Conservation (phyloP, 1,140 invertebrate species). For the Notospermus geniculatus region DNA sequence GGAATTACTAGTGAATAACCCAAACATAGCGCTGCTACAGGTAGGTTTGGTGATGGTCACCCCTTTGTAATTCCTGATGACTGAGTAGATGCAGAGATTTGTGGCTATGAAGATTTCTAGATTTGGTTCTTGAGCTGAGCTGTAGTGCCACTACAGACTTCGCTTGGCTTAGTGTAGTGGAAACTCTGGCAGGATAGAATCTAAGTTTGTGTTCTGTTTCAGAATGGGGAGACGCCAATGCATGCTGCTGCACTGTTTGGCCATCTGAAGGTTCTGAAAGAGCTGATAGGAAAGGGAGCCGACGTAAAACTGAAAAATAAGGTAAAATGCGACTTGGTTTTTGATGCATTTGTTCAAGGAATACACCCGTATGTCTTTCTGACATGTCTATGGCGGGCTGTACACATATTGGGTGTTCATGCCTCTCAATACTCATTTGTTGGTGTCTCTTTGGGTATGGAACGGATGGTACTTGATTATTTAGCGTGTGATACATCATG, state of each 20-base stretch:
- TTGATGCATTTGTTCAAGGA: too few species aligned
- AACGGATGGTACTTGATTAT: not conserved
- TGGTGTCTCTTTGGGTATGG: too few species aligned
- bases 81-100: too few species aligned
- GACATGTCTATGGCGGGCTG: too few species aligned
- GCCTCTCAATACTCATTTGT: too few species aligned
- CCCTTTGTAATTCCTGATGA: too few species aligned
- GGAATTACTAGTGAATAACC: constrained; percentile 78
- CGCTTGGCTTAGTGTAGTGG: not conserved
- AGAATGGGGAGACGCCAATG: constrained; percentile 87
- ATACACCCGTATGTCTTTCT: too few species aligned
- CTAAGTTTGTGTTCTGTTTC: constrained; percentile 38
- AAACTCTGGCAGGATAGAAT: too few species aligned
- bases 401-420: too few species aligned
- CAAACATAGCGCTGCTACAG: constrained; percentile 74
- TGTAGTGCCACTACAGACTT: not conserved
- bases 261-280: constrained; percentile 58
- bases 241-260: constrained; percentile 87
- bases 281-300: constrained; percentile 42
- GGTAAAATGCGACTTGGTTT: too few species aligned
- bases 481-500: not conserved
- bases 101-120: not conserved
- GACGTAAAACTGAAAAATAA: constrained; percentile 51
- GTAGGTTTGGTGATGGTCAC: constrained; percentile 61
- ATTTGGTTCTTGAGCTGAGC: not conserved